Base-by-base conservation (phyloP, 2,113 vertebrate genomes). In the Amphilophus citrinellus region DNA sequence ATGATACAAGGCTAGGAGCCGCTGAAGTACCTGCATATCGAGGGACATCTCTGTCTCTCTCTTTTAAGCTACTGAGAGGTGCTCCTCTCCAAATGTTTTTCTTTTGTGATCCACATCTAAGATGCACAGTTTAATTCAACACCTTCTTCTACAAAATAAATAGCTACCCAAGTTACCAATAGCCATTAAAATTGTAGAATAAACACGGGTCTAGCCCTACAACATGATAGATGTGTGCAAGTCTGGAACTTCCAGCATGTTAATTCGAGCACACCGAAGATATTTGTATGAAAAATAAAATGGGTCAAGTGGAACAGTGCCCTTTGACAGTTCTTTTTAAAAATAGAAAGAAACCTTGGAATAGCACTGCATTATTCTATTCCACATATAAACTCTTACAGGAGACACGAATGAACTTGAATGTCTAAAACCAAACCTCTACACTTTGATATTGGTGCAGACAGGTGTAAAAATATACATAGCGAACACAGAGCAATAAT, bases 381-480 rank as follows among this genome's bases (percentile, higher is more conserved):
- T 62, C 75, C 68, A 66, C 60, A 88, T 80, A 88, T 79, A 91
- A 84, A 93, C 88, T 90, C 85, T 89, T 78, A 84, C 79, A 87
- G 77, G 81, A 91, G 86, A 85, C 89, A 90, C 82, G 84, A 91
- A 94, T 90, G 82, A 93, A 92, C 76, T 82, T 91, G 80, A 84
- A 80, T 86, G 68, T 89, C 63, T 76, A 82, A 83, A 89, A 83
- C 80, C 84, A 60, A 76, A 61, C 79, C 89, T 77, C 71, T 65
- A 32, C 82, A 71, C 89, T 91, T 95, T 93, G 91, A 93, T 88
- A 94, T 92, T 87, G 91, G 87, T 66, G 79, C 88, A 94, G 90
- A 88, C 92, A 93, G 92, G 93, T 94, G 92, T 94, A 95, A 95
- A 95, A 96, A 96, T 96, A 96, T 82, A 94, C 87, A 93, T 87